Evolutionary conservation across 2,797 vertebrate species (phyloP).

Genomic region (Phataginus tetradactyla): DNA sequence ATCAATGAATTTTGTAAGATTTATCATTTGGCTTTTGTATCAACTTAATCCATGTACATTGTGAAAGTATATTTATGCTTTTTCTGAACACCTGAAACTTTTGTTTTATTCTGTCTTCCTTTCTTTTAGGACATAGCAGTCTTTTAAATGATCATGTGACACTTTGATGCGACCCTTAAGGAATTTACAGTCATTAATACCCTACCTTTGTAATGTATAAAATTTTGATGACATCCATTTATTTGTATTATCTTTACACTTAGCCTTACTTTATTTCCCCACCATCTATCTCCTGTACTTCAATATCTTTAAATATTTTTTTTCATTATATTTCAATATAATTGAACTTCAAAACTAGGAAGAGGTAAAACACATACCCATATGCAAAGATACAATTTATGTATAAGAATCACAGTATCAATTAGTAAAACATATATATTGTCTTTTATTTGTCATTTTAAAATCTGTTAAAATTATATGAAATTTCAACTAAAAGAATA

Average conservation of each 20-base stretch:
- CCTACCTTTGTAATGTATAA: not conserved
- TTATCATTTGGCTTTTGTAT: not conserved
- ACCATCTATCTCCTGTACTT: not conserved
- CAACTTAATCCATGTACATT: not conserved
- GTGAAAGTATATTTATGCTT: not conserved
- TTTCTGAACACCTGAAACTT: not conserved
- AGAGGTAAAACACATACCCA: not conserved
- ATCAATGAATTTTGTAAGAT: not conserved
- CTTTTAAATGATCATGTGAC: not conserved
- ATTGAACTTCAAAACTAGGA: not conserved
- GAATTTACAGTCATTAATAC: not conserved
- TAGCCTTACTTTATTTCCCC: not conserved
- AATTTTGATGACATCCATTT: not conserved
- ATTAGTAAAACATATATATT: not conserved
- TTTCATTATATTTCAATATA: not conserved
- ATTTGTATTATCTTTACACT: not conserved
- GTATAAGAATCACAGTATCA: not conserved
- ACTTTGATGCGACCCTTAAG: not conserved
- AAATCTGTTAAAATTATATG: not conserved
- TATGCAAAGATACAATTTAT: not conserved
- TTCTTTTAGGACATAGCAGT: not conserved
- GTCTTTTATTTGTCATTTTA: not conserved
- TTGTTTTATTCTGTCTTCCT: not conserved
- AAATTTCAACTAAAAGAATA: not conserved
- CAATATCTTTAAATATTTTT: not conserved